A percentile compares a stretch with the other conserved stretches of the same genome.
Conservation (phyloP, 2,888 invertebrate species). For the Cheilosia urbana region DNA sequence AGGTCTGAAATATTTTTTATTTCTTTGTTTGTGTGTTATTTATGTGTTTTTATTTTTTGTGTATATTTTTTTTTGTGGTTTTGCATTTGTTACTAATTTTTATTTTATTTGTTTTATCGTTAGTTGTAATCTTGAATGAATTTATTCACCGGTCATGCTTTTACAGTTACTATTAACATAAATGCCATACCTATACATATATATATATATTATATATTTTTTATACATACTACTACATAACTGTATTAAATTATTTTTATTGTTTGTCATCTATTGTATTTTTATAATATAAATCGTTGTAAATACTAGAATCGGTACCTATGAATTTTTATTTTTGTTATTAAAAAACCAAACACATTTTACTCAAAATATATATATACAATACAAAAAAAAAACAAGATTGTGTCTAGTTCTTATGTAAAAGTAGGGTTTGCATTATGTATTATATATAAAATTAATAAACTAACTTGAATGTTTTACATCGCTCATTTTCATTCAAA, state of each 20-base stretch:
- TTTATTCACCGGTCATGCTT: slow-evolving; percentile 65
- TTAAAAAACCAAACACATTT: slow-evolving; percentile 41
- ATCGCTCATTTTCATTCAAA: slow-evolving; percentile 53
- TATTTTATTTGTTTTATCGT: background rate
- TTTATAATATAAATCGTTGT: slow-evolving; percentile 47
- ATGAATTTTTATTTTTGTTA: slow-evolving; percentile 44
- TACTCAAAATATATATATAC: slow-evolving; percentile 51
- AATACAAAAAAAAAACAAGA: slow-evolving; percentile 34
- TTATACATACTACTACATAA: slow-evolving; percentile 68
- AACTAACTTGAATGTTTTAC: slow-evolving; percentile 51
- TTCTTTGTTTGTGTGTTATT: slow-evolving; percentile 50
- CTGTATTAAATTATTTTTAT: slow-evolving; percentile 67
- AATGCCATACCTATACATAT: slow-evolving; percentile 70
- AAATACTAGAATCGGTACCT: slow-evolving; percentile 69
- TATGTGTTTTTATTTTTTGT: slow-evolving; percentile 42
- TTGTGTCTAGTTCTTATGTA: slow-evolving; percentile 74
- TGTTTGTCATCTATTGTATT: slow-evolving; percentile 48
- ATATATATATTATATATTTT: slow-evolving; percentile 67
- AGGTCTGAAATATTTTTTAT: slow-evolving; percentile 39
- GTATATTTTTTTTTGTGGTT: slow-evolving; percentile 7
- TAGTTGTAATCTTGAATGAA: slow-evolving; percentile 50
- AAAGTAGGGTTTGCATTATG: slow-evolving; percentile 71
- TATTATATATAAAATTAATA: slow-evolving; percentile 58
- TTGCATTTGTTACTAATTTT: slow-evolving; percentile 49
- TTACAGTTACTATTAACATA: slow-evolving; percentile 67